Base-by-base conservation (phyloP, 2,113 vertebrate genomes). In the Paratilapia polleni region DNA sequence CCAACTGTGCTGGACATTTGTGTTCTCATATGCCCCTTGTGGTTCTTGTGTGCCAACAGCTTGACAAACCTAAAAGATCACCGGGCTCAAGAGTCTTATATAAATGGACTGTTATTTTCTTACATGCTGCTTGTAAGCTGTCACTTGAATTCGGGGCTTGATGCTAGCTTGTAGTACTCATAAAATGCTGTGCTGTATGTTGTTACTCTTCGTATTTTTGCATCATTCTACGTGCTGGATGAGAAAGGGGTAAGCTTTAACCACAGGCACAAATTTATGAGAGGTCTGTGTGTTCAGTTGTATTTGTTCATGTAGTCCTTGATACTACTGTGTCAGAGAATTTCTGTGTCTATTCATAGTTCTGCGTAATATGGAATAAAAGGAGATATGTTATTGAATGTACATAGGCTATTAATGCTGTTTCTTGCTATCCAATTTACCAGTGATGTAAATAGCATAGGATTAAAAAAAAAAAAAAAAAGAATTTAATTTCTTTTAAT, bases 191-290 rank as follows among this genome's bases (percentile, higher is more conserved):
- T 70, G 34, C 60, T 80, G 60, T 78, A 2, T 87, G 62, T 87
- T 85, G 15, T 79, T 60, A 77, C 26, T 78, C 61, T 19, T 75
- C 61, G 82, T 66, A 59, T 92, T 81, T 83, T 89, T 88, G 74
- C 54, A 1, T 87, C 83, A 34, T 62, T 85, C 80, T 34, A 36
- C 88, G 36, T 59, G 78, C 26, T 61, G 68, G 58, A 77, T 73
- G 64, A 88, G 86, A 70, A 86, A 89, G 62, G 61, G 22, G 52
- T 85, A 74, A 77, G 83, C 52, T 43, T 77, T 60, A 26, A 78
- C n/a, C 11, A 26, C 34, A 66, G 57, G 36, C 52, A 52, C 8
- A 47, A 8, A 77, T 77, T 64, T 58, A 82, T 78, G 77, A 74
- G 6, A 81, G 12, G 38, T 66, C 47, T 3, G 8, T 75, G 43